Evolutionary conservation across 2,797 vertebrate species (phyloP).

Genomic region (Florisuga fusca): DNA sequence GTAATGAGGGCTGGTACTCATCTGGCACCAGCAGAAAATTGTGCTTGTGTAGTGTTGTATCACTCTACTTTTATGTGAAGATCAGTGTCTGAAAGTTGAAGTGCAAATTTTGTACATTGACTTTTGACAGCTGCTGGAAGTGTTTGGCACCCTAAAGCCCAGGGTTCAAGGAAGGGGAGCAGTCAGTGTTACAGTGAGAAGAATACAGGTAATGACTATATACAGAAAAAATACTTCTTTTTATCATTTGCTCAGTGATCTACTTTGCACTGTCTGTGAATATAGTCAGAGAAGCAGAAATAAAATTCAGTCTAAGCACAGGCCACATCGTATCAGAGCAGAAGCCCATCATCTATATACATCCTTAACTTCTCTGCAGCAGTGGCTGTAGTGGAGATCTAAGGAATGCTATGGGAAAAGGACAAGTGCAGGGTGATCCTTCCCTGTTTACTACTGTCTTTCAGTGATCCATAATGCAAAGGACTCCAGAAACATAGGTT

Average conservation of each 20-base stretch:
- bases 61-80: not conserved
- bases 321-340: accelerated
- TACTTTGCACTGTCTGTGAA: not conserved
- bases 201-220: not conserved
- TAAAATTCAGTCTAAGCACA: not conserved
- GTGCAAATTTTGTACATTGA: not conserved
- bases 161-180: not conserved
- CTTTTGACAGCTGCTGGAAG: not conserved
- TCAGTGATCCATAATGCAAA: not conserved
- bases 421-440: not conserved
- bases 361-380: not conserved
- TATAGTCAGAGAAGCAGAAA: not conserved
- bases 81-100: not conserved
- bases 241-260: not conserved
- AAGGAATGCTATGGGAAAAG: not conserved
- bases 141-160: not conserved
- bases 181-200: not conserved
- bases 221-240: not conserved
- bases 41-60: not conserved
- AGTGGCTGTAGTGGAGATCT: not conserved
- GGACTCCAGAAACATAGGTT: not conserved
- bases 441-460: not conserved
- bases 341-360: not conserved
- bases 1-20: not conserved
- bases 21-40: not conserved